Evolutionary conservation across 37 sponge, comb jelly and placozoan species (phyloP).

Genomic region (Beroe forskalii): DNA sequence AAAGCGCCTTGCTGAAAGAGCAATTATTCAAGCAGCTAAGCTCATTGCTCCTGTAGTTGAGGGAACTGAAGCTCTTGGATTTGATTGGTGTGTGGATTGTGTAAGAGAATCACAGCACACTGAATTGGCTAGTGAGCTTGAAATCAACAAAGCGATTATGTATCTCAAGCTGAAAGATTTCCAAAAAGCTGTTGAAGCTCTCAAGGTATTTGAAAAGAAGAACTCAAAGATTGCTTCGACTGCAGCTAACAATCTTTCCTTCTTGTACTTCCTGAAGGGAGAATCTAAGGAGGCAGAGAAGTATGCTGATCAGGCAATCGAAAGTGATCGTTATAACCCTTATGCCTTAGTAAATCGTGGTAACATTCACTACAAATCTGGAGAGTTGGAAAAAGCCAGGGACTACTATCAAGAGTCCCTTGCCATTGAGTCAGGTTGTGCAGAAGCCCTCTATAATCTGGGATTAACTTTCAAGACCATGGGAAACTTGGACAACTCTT

Average conservation of each 20-base stretch:
- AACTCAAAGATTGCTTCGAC: conserved; percentile 92
- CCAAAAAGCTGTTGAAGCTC: conserved; percentile 88
- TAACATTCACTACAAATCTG: conserved; percentile 72
- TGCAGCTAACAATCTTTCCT: conserved; percentile 93
- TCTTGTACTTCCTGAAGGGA: conserved; percentile 81
- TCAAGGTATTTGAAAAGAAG: conserved; percentile 90
- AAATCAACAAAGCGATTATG: conserved; percentile 90
- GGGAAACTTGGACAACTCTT: conserved; percentile 67
- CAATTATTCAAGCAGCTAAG: conserved; percentile 90
- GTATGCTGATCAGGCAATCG: conserved; percentile 84
- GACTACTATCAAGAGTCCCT: conserved; percentile 91
- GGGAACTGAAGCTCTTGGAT: conserved; percentile 82
- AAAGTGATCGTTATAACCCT: conserved; percentile 86
- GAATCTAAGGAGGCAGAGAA: conserved; percentile 84
- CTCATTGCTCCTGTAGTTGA: conserved; percentile 93
- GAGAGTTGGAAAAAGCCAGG: conserved; percentile 76
- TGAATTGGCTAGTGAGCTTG: conserved; percentile 89
- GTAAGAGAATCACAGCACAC: conserved; percentile 79
- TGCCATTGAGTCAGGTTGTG: conserved; percentile 84
- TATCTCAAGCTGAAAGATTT: conserved; percentile 87
- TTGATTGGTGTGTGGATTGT: conserved; percentile 97
- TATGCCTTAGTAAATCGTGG: conserved; percentile 93
- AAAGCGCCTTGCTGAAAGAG: conserved; percentile 76
- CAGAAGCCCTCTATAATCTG: conserved; percentile 88
- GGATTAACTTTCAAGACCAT: conserved; percentile 86